phyloP scores from a whole-genome alignment of 2,888 invertebrate genomes.

The Heliconius cydno region DNA sequence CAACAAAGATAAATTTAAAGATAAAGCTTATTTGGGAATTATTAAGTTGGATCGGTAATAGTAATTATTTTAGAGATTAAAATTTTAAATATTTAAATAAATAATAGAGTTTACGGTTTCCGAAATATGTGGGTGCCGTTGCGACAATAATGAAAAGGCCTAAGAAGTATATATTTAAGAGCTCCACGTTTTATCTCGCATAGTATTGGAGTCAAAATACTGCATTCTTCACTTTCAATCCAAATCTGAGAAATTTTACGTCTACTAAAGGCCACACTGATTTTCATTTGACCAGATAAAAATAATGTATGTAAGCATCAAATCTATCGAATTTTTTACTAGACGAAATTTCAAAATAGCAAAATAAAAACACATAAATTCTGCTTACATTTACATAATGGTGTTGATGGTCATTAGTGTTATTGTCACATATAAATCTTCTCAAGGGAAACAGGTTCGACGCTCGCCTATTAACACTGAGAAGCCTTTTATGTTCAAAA shows the following conservation, averaged over 20 bases:
- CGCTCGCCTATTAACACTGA: background rate
- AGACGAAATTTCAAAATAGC: background rate
- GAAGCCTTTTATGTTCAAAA: slow-evolving; percentile 14
- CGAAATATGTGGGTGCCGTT: background rate
- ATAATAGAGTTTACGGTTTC: background rate
- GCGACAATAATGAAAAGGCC: background rate
- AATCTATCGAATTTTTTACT: background rate
- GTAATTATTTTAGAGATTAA: background rate
- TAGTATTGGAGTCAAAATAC: too few species aligned
- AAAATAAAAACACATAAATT: background rate
- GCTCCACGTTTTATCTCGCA: too few species aligned
- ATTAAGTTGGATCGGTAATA: background rate
- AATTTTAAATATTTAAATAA: background rate
- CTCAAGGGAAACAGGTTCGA: background rate
- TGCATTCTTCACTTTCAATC: too few species aligned
- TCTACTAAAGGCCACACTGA: too few species aligned
- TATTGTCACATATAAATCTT: slow-evolving; percentile 14
- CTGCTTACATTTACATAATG: background rate
- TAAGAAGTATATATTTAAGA: background rate
- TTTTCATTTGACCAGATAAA: too few species aligned
- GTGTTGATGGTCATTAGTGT: background rate
- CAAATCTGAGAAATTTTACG: too few species aligned
- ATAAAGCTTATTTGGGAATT: background rate
- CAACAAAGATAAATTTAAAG: background rate
- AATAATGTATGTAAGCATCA: too few species aligned